Conservation (phyloP, 2,888 invertebrate genomes). For the Lepetodrilus schrolli region DNA sequence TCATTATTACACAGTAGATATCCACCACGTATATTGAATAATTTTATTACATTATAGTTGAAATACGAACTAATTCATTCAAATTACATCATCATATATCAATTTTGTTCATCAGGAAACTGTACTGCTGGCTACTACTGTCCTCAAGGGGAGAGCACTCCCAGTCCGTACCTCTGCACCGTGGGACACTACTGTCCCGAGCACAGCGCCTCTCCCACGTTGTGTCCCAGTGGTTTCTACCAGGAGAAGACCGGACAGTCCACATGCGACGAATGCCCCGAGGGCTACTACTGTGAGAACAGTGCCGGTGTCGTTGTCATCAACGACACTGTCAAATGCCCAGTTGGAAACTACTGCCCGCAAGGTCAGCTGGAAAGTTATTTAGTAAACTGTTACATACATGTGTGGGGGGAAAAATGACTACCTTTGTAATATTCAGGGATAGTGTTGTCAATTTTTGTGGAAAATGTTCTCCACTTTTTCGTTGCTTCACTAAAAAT, state of each 20-base stretch:
- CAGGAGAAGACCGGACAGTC: constrained; percentile 65
- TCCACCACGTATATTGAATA: no score
- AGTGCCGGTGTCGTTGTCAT: constrained; percentile 66
- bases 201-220: constrained; percentile 48
- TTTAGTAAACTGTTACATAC: no score
- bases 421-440: no score
- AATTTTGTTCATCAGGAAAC: constrained; percentile 65
- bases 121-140: constrained; percentile 72
- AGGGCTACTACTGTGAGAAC: constrained; percentile 73
- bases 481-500: no score
- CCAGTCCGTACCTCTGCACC: constrained; percentile 59
- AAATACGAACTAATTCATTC: no score
- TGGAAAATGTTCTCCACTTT: no score
- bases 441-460: no score
- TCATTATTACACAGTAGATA: no score
- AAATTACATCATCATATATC: no score
- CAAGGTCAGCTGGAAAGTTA: constrained; percentile 50
- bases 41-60: no score
- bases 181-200: constrained; percentile 70
- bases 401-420: no score
- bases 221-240: constrained; percentile 67
- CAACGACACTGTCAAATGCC: constrained; percentile 67
- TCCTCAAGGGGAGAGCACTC: constrained; percentile 61
- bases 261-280: constrained; percentile 66
- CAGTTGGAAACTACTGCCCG: constrained; percentile 70